Evolutionary conservation across 1,140 invertebrate genomes (phyloP), one percentile per base, ranked within the genome.

Genomic region (Drosophila dunni): DNA sequence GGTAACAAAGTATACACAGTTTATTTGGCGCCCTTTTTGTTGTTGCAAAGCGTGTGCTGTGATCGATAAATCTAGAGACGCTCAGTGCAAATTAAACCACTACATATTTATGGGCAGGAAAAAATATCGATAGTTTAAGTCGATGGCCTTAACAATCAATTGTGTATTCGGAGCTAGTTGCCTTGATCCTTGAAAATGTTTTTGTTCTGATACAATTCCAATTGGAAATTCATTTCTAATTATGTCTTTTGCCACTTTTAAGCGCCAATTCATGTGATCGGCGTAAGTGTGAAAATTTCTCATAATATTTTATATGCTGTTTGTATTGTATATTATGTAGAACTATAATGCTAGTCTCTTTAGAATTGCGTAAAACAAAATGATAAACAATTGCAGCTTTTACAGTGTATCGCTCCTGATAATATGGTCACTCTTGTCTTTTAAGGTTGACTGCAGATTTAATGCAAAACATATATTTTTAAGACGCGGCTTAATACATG

Each of bases 401-500:
- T 38, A 38, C 38, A 51, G 29, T 7, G 3, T 13, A 13, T 20
- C 36, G 7, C 1, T 36, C 4, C 4, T 40, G n/a, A 42, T n/a
- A 42, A 62, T 62, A 34, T 79, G 57, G 33, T 29, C 60, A 10
- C 1, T 74, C 11, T 45, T 67, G 33, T 3, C 75, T 34, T 15
- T 46, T 58, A 9, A 20, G 4, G n/a, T 24, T 11, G 7, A 72
- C 45, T 53, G 76, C 8, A 75, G 63, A 29, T 51, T 83, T 0
- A 61, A 65, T 11, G 29, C 54, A 1, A 84, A 66, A 51, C 75
- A 63, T 13, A 48, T 58, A 6, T 44, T 81, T 24, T 54, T 77
- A 36, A 67, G 64, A 34, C 72, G 58, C 29, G 10, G 51, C 1
- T 34, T 62, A 40, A 8, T 17, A 2, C 7, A 29, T 11, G 15